Conservation (phyloP, 2,113 vertebrate genomes). For the Nanorana parkeri region DNA sequence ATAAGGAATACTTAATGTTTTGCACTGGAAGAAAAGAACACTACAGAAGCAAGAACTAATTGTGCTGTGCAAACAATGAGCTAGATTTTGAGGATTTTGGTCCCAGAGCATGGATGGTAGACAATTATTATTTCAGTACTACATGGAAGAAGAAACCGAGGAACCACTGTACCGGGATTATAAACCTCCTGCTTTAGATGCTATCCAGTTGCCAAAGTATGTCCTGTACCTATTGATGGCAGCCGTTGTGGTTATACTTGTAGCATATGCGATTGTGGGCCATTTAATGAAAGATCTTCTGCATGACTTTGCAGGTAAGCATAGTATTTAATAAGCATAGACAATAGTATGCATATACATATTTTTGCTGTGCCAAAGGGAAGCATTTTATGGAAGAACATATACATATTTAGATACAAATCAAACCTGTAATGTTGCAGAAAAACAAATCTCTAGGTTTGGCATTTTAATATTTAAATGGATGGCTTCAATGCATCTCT, state of each 20-base stretch:
- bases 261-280: conserved; percentile 90
- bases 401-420: background rate
- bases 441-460: too few species aligned
- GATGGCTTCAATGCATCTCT: too few species aligned
- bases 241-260: conserved; percentile 71
- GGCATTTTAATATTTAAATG: too few species aligned
- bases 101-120: background rate
- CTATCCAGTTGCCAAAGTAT: conserved; percentile 80
- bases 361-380: background rate
- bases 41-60: background rate
- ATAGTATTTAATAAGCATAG: too few species aligned
- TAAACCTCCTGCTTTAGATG: conserved; percentile 82
- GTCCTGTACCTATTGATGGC: conserved; percentile 86
- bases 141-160: conserved; percentile 57
- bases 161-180: conserved; percentile 78
- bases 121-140: conserved; percentile 69
- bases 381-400: background rate
- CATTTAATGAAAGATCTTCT: conserved; percentile 92
- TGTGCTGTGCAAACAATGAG: background rate
- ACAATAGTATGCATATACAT: background rate
- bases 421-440: too few species aligned
- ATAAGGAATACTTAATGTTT: background rate
- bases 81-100: background rate
- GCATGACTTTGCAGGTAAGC: conserved; percentile 85
- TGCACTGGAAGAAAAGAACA: too few species aligned